Base-by-base conservation (phyloP, 2,797 vertebrate species). In the Falco biarmicus region DNA sequence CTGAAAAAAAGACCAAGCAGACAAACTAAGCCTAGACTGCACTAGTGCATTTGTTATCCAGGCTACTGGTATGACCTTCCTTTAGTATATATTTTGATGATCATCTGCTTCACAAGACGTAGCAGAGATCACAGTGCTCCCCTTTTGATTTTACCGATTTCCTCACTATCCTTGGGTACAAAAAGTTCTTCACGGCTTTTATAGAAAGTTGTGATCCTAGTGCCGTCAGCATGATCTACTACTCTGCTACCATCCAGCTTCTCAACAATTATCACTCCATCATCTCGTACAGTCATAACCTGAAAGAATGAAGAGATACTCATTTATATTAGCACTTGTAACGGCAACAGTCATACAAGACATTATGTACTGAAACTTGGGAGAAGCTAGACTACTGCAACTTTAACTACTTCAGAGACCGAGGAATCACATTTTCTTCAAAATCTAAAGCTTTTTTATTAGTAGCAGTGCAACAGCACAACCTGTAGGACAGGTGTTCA, bases 171-270 rank as follows among this genome's bases (percentile, higher is more conserved):
- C 5, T 54, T 10, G 26, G 79, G 71, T 45, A 60, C 34, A 66
- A 95, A 29, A 41, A 14, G 25, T 61, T 91, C 81, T 95, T 97
- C 77, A 85, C 76, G 83, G 64, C 98, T 97, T 88, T 98, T 98
- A 96, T 98, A 98, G 75, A 98, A 97, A 31, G 97, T 99, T 24
- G 98, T 99, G 90, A 99, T 99, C 91, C 99, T 98, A 79, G 99
- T 99, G 74, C 99, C 99, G 21, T 99, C 99, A 41, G 98, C 98
- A 56, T 99, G 99, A 31, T 99, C 99, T 31, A 99, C 98, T 47
- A 97, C 96, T 53, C 94, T 66, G 31, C 98, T 98, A 16, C 98
- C 98, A 45, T 98, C 98, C 8, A 86, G 96, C 86, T 97, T 98
- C 84, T 98, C 96, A 50, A 99, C 97, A 34, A 98, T 98, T 66